Evolutionary conservation across 2,888 invertebrate species (phyloP), one percentile per base, ranked within the genome.

Genomic region (Hyposoter dolosus): DNA sequence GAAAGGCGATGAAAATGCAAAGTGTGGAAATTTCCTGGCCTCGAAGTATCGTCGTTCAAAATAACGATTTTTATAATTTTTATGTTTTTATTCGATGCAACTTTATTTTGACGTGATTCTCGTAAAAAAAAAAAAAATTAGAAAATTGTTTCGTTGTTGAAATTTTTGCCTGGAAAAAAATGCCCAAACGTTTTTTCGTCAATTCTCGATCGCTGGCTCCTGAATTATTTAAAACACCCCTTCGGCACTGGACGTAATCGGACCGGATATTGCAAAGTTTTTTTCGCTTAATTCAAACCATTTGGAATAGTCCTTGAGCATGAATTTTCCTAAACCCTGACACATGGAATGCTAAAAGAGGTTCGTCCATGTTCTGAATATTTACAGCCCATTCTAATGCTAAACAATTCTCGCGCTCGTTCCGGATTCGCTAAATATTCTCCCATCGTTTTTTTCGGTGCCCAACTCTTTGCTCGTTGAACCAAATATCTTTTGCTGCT

Each of bases 271-370:
- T 56, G 19, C 53, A 23, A 23, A 66, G 63, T 66, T 40, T 40
- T 66, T 9, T 28, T 7, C 17, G n/a, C 19, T 53, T 19, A 53
- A 53, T 53, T 19, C 19, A n/a, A 66, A 15, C 9, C 47, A 69
- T 69, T 69, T 4, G 12, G 40, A 66, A 2, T 28, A 28, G 19
- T 47, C 69, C 23, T 69, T 69, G 43, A 12, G n/a, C 66, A 68
- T 28, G 17, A 66, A 66, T 45, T 71, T 72, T 53, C 32, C 19
- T 40, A 35, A 35, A 6, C 28, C 50, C 32, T 7, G 9, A 50
- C 35, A 63, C 63, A 43, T 15, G n/a, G 5, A 66, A 72, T 56
- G 40, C 35, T 56, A 71, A 71, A 47, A 69, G 50, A 50, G 9
- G 56, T 12, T 28, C 12, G 56, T 15, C 19, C 28, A 28, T 23